Base-by-base conservation (phyloP, 1,140 invertebrate species). In the Gyrodactylus bullatarudis region DNA sequence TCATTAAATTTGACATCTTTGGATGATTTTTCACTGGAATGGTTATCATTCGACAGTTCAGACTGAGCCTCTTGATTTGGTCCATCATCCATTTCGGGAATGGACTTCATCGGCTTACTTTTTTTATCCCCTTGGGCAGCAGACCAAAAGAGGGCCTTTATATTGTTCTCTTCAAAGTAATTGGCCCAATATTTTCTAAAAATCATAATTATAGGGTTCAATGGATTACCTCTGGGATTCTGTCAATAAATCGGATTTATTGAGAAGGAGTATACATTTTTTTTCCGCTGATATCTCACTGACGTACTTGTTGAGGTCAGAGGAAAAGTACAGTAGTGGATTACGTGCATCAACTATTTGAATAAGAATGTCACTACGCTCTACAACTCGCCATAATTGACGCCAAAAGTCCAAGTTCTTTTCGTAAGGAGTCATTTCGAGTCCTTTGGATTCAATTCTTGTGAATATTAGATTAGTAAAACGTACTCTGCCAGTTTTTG, bases 331-430 rank as follows among this genome's bases (percentile, higher is more conserved):
- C 0, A 99, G 80, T 26, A 96, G 79, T 0, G 94, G 94, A 84
- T 98, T 96, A 76, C 95, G 84, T 0, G 89, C 91, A 84, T 99
- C 95, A 0, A 98, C 86, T 76, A 98, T 91, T 79, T 97, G 90
- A 19, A 97, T 85, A 26, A 98, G 82, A 68, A 98, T 84, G 83
- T 99, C 90, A 78, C 90, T 92, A 76, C 25, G 1, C 79, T 99
- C 95, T 21, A 98, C 85, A 0, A 98, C 94, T 76, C 94, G 84
- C 95, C 95, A 99, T 1, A 99, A 80, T 80, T 99, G 94, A 68
- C 92, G 84, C 95, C 95, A 99, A 75, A 97, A 89, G 79, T 98
- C 92, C 21, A 98, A 81, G 82, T 99, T 99, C 76, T 91, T 88
- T 78, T 99, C 95, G 82, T 93, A 99, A 0, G 94, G 95, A 1